Percentiles rank a stretch among this genome's conserved stretches.
Evolutionary conservation across 1,140 invertebrate genomes (phyloP).

Genomic region (Listronotus oregonensis): DNA sequence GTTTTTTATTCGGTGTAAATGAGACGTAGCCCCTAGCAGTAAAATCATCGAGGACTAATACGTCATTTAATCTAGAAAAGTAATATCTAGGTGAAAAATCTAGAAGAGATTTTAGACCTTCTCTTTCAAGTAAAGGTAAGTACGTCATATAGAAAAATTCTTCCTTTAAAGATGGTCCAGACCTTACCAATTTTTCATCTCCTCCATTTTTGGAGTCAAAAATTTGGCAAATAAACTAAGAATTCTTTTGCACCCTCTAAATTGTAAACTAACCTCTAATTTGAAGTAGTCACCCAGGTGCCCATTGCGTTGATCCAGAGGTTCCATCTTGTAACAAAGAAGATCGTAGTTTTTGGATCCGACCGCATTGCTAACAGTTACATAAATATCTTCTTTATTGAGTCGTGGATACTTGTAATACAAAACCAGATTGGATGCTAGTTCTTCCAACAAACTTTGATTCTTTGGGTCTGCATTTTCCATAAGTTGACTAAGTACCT

Average conservation of each 20-base stretch:
- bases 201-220: constrained; percentile 12
- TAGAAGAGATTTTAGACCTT: constrained; percentile 23
- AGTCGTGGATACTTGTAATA: constrained; percentile 14
- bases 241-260: background rate
- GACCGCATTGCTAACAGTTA: constrained; percentile 17
- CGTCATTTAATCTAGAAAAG: constrained; percentile 21
- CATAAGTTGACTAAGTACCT: background rate
- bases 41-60: constrained; percentile 39
- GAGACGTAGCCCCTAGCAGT: constrained; percentile 17
- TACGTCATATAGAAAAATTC: constrained; percentile 32
- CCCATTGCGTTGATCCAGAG: constrained; percentile 27
- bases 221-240: constrained; percentile 37
- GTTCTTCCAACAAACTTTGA: constrained; percentile 1
- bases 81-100: constrained; percentile 32
- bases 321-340: constrained; percentile 15
- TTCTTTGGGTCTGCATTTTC: background rate
- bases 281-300: constrained; percentile 39
- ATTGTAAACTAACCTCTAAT: constrained; percentile 17
- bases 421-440: constrained; percentile 2
- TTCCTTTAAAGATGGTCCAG: constrained; percentile 29
- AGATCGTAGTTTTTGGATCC: constrained; percentile 2
- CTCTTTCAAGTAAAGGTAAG: constrained; percentile 19
- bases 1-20: constrained; percentile 19
- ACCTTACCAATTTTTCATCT: constrained; percentile 14
- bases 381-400: constrained; percentile 32